These are phyloP conservation scores for Pipistrellus nathusii DNA, from an alignment of 2,797 vertebrate genomes.

Conservation along the genomic window DNA sequence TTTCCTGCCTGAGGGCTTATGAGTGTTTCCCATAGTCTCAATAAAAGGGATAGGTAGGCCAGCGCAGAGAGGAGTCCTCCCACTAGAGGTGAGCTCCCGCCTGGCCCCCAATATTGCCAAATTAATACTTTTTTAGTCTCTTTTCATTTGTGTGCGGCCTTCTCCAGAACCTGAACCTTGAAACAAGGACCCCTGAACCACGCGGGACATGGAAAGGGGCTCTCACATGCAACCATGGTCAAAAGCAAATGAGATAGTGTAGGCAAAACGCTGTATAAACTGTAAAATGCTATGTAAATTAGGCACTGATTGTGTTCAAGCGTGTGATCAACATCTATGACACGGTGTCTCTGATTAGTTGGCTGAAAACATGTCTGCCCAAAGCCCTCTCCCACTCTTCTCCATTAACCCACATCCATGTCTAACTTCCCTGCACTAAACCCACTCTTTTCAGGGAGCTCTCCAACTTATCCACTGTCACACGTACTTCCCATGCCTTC, in stretches of 20 bases:
- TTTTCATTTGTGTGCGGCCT: no score
- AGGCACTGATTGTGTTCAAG: background rate
- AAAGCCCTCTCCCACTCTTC: background rate
- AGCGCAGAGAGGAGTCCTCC: no score
- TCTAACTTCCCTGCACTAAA: background rate
- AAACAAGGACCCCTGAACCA: no score
- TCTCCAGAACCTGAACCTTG: no score
- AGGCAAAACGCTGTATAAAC: background rate
- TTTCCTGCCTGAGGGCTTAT: no score
- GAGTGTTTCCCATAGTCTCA: no score
- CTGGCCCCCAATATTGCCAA: no score
- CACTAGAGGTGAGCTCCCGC: no score
- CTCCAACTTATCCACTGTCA: background rate
- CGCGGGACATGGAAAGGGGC: no score
- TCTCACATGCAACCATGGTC: background rate
- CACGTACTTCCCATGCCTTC: background rate
- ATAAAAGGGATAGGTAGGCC: no score
- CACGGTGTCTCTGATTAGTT: background rate
- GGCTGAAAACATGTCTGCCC: background rate
- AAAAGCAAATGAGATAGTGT: slow-evolving; percentile 2
- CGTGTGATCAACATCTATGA: background rate
- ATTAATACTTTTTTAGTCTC: no score
- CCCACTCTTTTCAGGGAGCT: background rate
- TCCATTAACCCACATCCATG: background rate
- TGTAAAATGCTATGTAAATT: background rate